Evolutionary conservation across 2,113 vertebrate genomes (phyloP).

Genomic region (Pandion haliaetus): DNA sequence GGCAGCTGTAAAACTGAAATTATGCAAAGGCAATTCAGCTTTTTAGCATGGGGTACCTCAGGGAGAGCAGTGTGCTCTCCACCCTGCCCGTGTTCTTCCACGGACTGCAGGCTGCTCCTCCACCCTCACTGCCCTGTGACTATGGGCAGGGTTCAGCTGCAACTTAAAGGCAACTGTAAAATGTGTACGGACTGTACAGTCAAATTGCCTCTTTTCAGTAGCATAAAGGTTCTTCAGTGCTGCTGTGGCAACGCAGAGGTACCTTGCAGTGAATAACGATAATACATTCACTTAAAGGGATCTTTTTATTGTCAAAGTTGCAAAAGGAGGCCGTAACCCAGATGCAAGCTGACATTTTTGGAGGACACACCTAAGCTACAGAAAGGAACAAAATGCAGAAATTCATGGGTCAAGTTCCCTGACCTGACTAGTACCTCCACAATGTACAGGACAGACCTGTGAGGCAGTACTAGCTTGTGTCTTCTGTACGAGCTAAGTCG

Average conservation of each 20-base stretch:
- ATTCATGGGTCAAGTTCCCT: not conserved
- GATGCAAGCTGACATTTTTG: not conserved
- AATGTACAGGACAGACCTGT: not conserved
- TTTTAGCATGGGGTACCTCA: not conserved
- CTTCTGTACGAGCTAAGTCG: not conserved
- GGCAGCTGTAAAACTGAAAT: not conserved
- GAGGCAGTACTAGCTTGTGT: not conserved
- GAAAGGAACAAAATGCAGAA: not conserved
- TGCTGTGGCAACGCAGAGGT: not conserved
- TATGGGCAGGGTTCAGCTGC: not conserved
- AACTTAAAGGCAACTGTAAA: not conserved
- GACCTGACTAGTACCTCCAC: not conserved
- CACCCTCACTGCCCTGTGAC: not conserved
- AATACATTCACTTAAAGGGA: not conserved
- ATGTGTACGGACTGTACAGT: not conserved
- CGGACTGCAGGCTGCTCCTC: not conserved
- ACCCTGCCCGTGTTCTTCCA: accelerated
- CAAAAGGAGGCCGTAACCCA: not conserved
- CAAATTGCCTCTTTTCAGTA: not conserved
- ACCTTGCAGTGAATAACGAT: not conserved
- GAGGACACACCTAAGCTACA: not conserved
- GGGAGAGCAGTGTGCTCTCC: not conserved
- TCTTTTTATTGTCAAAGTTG: not conserved
- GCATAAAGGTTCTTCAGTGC: not conserved
- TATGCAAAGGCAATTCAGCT: not conserved